Percentiles rank a stretch among this genome's conserved stretches.
These are phyloP conservation scores for Hormiphora californensis DNA, from an alignment of 37 sponge, comb jelly and placozoan genomes.

Conservation along the genomic window DNA sequence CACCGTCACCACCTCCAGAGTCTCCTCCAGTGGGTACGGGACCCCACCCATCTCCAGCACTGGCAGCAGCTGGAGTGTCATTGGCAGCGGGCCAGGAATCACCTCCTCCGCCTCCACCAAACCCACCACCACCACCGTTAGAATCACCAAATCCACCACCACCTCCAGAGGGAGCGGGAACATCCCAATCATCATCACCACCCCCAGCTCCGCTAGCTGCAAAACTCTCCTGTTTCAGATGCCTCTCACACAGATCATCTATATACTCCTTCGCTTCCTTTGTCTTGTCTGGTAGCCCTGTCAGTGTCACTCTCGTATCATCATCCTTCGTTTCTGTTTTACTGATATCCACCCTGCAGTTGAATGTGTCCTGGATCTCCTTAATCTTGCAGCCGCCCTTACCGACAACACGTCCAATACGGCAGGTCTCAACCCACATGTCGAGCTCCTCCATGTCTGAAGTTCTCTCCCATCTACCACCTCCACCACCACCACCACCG, in stretches of 20 bases:
- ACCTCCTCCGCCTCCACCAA: not conserved
- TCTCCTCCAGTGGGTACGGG: no score
- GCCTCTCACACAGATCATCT: constrained; percentile 24
- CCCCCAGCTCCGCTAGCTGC: constrained; percentile 2
- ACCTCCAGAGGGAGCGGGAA: not conserved
- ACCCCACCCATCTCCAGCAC: no score
- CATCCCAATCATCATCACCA: not conserved
- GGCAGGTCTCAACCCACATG: constrained; percentile 34
- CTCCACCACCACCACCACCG: constrained; percentile 38
- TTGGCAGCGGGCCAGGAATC: not conserved
- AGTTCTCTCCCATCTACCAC: not conserved
- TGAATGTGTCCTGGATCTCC: constrained; percentile 35
- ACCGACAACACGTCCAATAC: constrained; percentile 22
- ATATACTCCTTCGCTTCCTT: constrained; percentile 24
- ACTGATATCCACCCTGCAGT: not conserved
- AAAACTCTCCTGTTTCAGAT: not conserved
- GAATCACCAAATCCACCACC: not conserved
- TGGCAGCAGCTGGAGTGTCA: no score
- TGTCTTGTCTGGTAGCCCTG: constrained; percentile 9
- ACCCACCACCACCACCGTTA: not conserved
- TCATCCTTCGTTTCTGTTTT: constrained; percentile 19
- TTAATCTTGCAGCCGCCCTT: constrained; percentile 5
- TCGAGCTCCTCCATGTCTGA: constrained; percentile 18
- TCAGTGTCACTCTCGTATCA: constrained; percentile 26
- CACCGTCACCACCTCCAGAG: no score